Percentiles rank a stretch among this genome's conserved stretches.
Evolutionary conservation across 2,113 vertebrate genomes (phyloP).

Genomic region (Tychaedon coryphoeus): DNA sequence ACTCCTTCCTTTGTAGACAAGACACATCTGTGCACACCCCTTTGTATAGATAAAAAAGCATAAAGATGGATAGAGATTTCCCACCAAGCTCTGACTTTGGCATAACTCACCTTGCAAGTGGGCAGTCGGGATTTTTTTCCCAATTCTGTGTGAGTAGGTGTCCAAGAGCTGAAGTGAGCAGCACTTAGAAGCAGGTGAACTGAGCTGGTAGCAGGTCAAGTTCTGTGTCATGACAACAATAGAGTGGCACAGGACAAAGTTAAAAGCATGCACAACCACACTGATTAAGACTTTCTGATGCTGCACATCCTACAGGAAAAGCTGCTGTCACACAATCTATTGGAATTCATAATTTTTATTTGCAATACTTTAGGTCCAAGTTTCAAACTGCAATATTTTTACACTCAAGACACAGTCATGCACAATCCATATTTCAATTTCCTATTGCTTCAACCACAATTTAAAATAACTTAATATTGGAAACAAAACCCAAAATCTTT

Average conservation of each 20-base stretch:
- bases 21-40: too few relatives aligned
- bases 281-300: background rate
- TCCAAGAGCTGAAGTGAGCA: background rate
- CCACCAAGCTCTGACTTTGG: background rate
- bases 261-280: too few relatives aligned
- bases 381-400: slow-evolving; percentile 95
- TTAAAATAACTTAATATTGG: slow-evolving; percentile 90
- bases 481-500: slow-evolving; percentile 74
- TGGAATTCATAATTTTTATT: slow-evolving; percentile 82
- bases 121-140: rapidly evolving
- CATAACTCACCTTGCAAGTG: background rate
- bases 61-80: background rate
- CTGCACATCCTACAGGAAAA: rapidly evolving
- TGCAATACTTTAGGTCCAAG: slow-evolving; percentile 91
- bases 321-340: background rate
- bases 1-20: background rate
- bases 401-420: slow-evolving; percentile 99
- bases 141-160: background rate
- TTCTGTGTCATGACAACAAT: background rate
- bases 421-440: slow-evolving; percentile 98
- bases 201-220: background rate
- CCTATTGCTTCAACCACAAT: slow-evolving; percentile 99
- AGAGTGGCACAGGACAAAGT: background rate
- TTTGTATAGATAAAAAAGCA: rapidly evolving
- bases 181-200: background rate